These are phyloP conservation scores for Forbesichthys papilliferus DNA, from an alignment of 2,113 vertebrate genomes.

Conservation along the genomic window DNA sequence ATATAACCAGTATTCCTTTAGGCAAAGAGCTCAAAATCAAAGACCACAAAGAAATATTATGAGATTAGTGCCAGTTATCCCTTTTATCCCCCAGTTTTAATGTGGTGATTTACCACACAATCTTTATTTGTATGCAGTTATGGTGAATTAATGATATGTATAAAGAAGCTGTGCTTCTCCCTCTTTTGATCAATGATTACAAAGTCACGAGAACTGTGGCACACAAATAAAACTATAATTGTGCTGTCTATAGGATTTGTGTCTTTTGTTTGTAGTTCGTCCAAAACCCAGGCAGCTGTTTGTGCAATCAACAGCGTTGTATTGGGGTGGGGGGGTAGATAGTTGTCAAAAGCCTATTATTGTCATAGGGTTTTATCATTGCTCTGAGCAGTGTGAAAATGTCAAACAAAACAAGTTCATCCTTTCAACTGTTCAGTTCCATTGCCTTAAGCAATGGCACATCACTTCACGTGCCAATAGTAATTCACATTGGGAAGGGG, in stretches of 20 bases:
- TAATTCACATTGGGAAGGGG: conserved; percentile 50
- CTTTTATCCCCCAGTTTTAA: conserved; percentile 30
- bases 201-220: conserved; percentile 27
- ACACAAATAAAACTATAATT: conserved; percentile 73
- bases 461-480: conserved; percentile 55
- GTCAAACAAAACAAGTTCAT: conserved; percentile 70
- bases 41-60: neutral
- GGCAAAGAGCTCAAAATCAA: conserved; percentile 38
- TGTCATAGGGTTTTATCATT: conserved; percentile 68
- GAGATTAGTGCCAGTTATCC: conserved; percentile 34
- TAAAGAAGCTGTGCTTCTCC: conserved; percentile 26
- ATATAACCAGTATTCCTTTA: no score
- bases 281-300: conserved; percentile 70
- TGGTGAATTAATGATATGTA: conserved; percentile 41
- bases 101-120: neutral
- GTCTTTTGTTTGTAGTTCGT: conserved; percentile 58
- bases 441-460: conserved; percentile 64
- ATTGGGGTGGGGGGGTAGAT: conserved; percentile 31
- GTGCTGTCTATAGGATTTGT: conserved; percentile 68
- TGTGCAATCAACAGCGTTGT: conserved; percentile 55
- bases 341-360: conserved; percentile 67
- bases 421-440: conserved; percentile 65
- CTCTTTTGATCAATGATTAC: conserved; percentile 55
- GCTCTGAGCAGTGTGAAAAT: conserved; percentile 60
- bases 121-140: conserved; percentile 17